Percentiles rank a stretch among this genome's conserved stretches.
These are phyloP conservation scores for Drosophila simulans DNA, from an alignment of 1,140 invertebrate genomes.

Conservation along the genomic window DNA sequence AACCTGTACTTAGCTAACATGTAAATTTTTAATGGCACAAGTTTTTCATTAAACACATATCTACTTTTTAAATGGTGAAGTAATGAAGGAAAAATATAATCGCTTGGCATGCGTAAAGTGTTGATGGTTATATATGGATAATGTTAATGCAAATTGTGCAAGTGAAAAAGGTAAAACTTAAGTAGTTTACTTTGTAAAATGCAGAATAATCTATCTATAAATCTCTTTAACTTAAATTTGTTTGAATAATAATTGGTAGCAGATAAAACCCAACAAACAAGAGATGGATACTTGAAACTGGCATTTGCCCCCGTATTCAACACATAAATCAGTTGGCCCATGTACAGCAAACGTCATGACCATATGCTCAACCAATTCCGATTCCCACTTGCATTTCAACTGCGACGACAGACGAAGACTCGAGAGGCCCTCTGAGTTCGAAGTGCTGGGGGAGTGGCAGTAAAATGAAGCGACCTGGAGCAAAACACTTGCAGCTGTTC, in stretches of 20 bases:
- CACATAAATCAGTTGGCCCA: conserved; percentile 67
- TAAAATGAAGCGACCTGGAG: conserved; percentile 30
- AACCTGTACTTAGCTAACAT: conserved; percentile 53
- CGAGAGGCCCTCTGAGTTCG: conserved; percentile 15
- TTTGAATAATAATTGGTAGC: background rate
- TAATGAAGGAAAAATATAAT: conserved; percentile 33
- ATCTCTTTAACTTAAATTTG: background rate
- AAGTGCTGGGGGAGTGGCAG: conserved; percentile 14
- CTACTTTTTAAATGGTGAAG: conserved; percentile 18
- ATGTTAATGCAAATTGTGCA: conserved; percentile 28
- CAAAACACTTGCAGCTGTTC: conserved; percentile 78
- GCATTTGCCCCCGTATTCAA: conserved; percentile 1
- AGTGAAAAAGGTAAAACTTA: conserved; percentile 8
- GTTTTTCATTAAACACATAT: conserved; percentile 66
- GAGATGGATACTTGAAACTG: background rate
- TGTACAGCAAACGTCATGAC: conserved; percentile 70
- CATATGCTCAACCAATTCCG: conserved; percentile 52
- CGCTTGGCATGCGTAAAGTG: conserved; percentile 21
- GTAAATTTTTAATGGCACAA: conserved; percentile 80
- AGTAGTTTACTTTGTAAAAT: background rate
- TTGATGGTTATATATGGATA: conserved; percentile 18
- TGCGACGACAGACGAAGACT: conserved; percentile 38
- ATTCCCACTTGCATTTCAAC: conserved; percentile 34
- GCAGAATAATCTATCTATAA: background rate
- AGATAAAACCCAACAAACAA: background rate